These are phyloP conservation scores for Eurystomus gularis DNA, from an alignment of 2,113 vertebrate species.

Conservation along the genomic window DNA sequence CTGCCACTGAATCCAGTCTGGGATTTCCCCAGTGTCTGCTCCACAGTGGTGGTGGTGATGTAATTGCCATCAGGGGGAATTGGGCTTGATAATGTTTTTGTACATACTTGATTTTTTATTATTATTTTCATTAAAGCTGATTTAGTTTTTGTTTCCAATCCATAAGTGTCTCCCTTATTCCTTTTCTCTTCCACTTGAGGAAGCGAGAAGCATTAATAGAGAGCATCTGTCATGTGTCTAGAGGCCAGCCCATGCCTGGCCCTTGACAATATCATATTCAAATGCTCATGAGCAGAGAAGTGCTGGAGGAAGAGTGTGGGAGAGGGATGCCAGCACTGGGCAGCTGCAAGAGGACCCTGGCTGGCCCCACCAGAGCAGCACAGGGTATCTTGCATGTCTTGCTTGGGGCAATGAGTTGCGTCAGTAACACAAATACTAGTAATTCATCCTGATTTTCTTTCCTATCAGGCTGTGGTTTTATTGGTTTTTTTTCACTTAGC, in stretches of 20 bases:
- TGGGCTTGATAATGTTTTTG: background rate
- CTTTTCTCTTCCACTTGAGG: background rate
- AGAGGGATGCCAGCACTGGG: background rate
- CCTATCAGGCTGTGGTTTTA: background rate
- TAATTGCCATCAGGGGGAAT: background rate
- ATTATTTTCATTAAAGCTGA: background rate
- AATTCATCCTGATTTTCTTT: background rate
- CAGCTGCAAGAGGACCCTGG: background rate
- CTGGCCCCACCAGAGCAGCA: background rate
- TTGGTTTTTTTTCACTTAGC: background rate
- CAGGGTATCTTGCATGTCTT: background rate
- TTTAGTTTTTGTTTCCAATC: background rate
- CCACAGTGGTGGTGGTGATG: background rate
- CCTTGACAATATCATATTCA: background rate
- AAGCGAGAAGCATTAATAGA: background rate
- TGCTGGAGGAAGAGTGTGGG: accelerated
- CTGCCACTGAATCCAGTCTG: background rate
- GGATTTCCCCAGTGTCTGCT: background rate
- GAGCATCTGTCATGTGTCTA: background rate
- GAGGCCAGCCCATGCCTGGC: background rate
- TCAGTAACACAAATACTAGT: background rate
- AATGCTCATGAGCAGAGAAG: background rate
- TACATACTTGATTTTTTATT: background rate
- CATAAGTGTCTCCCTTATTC: background rate
- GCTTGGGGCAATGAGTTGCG: background rate